Conservation (phyloP, 2,888 invertebrate genomes). For the Synergus japonicus region DNA sequence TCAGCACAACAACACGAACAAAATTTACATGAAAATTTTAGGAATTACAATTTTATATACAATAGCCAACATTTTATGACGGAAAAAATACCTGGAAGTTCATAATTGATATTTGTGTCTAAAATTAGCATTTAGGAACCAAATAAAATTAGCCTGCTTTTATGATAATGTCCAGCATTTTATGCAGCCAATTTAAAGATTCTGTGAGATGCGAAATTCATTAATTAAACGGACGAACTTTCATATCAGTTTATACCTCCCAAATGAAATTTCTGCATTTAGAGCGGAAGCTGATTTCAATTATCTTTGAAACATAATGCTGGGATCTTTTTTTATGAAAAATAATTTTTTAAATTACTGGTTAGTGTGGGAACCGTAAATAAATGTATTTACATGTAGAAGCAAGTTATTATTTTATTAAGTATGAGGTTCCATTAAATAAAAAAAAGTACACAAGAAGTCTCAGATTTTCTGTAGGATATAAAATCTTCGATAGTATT, state of each 20-base stretch:
- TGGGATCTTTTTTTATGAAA: not conserved
- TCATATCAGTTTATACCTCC: not conserved
- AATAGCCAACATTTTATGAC: too few species aligned
- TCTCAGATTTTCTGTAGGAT: not conserved
- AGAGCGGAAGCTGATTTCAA: constrained; percentile 1
- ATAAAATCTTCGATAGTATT: not conserved
- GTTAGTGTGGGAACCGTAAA: not conserved
- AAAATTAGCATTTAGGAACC: not conserved
- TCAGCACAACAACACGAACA: not conserved
- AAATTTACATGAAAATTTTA: not conserved
- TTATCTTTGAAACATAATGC: not conserved
- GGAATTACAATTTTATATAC: too few species aligned
- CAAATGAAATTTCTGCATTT: not conserved
- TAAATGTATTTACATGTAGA: not conserved
- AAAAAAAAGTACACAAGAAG: not conserved
- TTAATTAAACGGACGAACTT: not conserved
- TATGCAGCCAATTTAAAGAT: not conserved
- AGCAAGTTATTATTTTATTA: not conserved
- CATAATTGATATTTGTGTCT: too few species aligned
- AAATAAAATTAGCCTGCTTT: not conserved
- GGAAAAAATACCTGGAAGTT: too few species aligned
- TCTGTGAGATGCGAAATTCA: not conserved
- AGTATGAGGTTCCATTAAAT: too few species aligned
- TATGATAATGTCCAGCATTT: not conserved
- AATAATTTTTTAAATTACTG: not conserved